Evolutionary conservation across 2,888 invertebrate species (phyloP).

Genomic region (Plagodis pulveraria): DNA sequence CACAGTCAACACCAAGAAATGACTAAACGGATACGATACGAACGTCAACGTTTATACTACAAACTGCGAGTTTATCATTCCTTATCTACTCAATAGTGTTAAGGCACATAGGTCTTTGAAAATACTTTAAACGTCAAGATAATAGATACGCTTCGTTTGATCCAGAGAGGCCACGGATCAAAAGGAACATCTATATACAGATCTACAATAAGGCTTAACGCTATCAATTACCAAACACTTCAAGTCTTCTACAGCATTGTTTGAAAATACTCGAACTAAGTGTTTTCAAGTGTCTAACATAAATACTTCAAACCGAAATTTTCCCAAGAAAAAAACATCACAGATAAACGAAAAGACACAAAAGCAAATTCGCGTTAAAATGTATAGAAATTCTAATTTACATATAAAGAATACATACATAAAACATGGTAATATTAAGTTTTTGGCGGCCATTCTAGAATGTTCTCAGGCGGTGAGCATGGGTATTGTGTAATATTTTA

Average conservation of each 20-base stretch:
- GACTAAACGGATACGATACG: conserved; percentile 15
- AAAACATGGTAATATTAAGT: not conserved
- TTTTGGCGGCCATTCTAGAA: conserved; percentile 14
- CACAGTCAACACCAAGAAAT: conserved; percentile 6
- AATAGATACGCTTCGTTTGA: conserved; percentile 6
- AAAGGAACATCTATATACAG: not conserved
- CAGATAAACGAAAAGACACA: not conserved
- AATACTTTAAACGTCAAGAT: conserved; percentile 21
- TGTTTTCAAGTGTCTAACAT: not conserved
- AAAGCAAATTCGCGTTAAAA: not conserved
- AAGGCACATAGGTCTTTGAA: not conserved
- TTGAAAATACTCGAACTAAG: not conserved
- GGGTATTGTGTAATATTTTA: conserved; percentile 18
- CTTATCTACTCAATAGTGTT: conserved; percentile 8
- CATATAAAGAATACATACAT: conserved; percentile 9
- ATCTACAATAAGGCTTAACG: not conserved
- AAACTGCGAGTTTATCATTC: conserved; percentile 10
- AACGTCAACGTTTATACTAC: conserved; percentile 4
- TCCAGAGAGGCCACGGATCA: not conserved
- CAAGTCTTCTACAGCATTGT: not conserved
- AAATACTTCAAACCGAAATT: not conserved
- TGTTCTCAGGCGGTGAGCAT: conserved; percentile 10
- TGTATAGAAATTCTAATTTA: conserved; percentile 1
- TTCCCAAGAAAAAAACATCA: not conserved
- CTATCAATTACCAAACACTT: not conserved